Evolutionary conservation across 92 coral and sea anemone species (phyloP).

Genomic region (Porites evermanni): DNA sequence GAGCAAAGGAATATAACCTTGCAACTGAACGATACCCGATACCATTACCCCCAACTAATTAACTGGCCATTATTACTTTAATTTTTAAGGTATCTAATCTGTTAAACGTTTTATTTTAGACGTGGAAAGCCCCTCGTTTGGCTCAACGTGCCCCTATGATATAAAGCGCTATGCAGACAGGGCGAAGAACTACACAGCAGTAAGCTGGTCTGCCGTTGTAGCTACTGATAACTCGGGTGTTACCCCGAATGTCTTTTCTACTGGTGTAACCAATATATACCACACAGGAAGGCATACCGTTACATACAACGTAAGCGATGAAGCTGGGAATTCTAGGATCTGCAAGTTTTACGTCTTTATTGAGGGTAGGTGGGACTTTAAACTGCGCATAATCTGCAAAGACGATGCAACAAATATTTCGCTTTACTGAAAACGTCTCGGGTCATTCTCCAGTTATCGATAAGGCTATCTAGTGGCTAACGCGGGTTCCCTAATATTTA

Average conservation of each 20-base stretch:
- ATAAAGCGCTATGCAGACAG: slow-evolving; percentile 55
- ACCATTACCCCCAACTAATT: too few relatives aligned
- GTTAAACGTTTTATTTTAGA: slow-evolving; percentile 34
- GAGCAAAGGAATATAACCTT: too few relatives aligned
- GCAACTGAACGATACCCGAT: too few relatives aligned
- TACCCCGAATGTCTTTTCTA: slow-evolving; percentile 11
- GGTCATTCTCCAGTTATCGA: too few relatives aligned
- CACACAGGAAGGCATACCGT: slow-evolving; percentile 56
- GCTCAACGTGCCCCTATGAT: slow-evolving; percentile 58
- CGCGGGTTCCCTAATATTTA: too few relatives aligned
- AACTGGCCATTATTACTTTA: too few relatives aligned
- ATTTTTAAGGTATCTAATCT: too few relatives aligned
- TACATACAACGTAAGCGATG: slow-evolving; percentile 57
- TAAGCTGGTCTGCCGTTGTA: slow-evolving; percentile 55
- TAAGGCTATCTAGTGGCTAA: too few relatives aligned
- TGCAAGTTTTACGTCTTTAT: slow-evolving; percentile 62
- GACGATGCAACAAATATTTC: too few relatives aligned
- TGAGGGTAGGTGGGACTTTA: slow-evolving; percentile 38
- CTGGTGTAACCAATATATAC: slow-evolving; percentile 41
- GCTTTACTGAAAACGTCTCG: too few relatives aligned
- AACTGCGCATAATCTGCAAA: too few relatives aligned
- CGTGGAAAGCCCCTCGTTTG: slow-evolving; percentile 62
- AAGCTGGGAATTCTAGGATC: slow-evolving; percentile 52
- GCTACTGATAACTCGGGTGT: slow-evolving; percentile 77
- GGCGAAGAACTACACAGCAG: slow-evolving; percentile 42